Conservation (phyloP, 2,888 invertebrate genomes). For the Syritta pipiens region DNA sequence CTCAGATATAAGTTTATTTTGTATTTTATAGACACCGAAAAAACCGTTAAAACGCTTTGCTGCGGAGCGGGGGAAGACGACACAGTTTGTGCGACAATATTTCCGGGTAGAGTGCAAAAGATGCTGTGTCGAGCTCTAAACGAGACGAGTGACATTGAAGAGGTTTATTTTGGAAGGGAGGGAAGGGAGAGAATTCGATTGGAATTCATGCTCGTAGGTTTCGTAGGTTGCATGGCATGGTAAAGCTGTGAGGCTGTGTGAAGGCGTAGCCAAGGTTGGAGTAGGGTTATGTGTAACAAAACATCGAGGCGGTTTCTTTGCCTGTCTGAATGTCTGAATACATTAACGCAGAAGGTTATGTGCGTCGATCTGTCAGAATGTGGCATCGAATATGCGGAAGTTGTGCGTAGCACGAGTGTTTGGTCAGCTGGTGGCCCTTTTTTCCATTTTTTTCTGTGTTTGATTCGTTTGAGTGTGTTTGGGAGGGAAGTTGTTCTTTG, state of each 20-base stretch:
- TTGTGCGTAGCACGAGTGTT: background rate
- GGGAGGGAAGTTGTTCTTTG: too few relatives aligned
- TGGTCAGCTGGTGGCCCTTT: too few relatives aligned
- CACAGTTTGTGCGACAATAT: background rate
- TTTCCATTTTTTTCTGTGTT: too few relatives aligned
- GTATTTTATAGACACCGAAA: background rate
- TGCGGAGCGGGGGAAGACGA: too few relatives aligned
- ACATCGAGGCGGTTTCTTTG: background rate
- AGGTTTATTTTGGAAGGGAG: constrained; percentile 4
- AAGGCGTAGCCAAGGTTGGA: constrained; percentile 48
- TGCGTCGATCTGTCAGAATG: constrained; percentile 7
- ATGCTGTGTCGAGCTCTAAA: too few relatives aligned
- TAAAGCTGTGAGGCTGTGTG: too few relatives aligned
- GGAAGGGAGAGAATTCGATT: constrained; percentile 24
- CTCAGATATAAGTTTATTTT: background rate
- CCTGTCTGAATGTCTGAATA: constrained; percentile 33
- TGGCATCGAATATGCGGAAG: background rate
- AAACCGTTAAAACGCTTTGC: too few relatives aligned
- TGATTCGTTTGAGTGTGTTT: too few relatives aligned
- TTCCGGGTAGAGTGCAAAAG: too few relatives aligned
- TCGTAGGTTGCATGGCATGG: constrained; percentile 34
- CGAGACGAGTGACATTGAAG: constrained; percentile 49
- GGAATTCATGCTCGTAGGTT: too few relatives aligned
- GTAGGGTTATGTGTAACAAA: constrained; percentile 25
- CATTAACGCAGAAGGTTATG: constrained; percentile 33